Base-by-base conservation (phyloP, 2,888 invertebrate genomes). In the Scaptomyza caliginosa region DNA sequence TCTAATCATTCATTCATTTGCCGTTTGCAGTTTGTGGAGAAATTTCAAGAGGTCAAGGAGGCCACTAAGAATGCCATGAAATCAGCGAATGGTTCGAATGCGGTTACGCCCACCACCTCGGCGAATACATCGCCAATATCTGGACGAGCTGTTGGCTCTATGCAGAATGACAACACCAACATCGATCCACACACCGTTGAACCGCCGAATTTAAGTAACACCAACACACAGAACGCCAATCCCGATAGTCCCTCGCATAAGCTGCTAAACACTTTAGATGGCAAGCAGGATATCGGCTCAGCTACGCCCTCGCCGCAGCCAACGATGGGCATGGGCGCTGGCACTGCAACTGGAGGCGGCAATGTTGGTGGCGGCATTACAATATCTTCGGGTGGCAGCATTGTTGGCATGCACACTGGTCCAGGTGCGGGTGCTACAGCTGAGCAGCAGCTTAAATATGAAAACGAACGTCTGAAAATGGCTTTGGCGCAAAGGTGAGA, bases 1-100 rank as follows among this genome's bases (percentile, higher is more conserved):
- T 21, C 13, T 10, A 28, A 28, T 19, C 10, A 3, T 0, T 0
- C 26, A 16, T 10, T 13, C 30, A 4, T 2, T 0, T 21, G 8
- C 0, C 8, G 16, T 43, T 67, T 59, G 1, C 30, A 91, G 91
- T 99, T 99, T 92, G 98, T 98, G 85, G 98, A 99, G 91, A 98
- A 99, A 92, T 99, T 99, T 92, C 97, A 98, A 93, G 98, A 99
- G 92, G 98, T 99, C 23, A 98, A 98, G 91, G 98, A 98, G 91
- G 96, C 98, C 36, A 98, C 98, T 11, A 95, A 96, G 86, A 93
- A 93, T 89, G 94, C 95, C 56, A 93, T 93, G 74, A 95, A 94
- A 89, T 93, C 93, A 23, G 92, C 93, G 24, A 94, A 94, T 89
- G 94, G 93, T 7, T 94, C 94, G 58, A 94, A 94, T 21, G 95